These are phyloP conservation scores for Sandelia bainsii DNA, from an alignment of 2,797 vertebrate genomes.

Conservation along the genomic window DNA sequence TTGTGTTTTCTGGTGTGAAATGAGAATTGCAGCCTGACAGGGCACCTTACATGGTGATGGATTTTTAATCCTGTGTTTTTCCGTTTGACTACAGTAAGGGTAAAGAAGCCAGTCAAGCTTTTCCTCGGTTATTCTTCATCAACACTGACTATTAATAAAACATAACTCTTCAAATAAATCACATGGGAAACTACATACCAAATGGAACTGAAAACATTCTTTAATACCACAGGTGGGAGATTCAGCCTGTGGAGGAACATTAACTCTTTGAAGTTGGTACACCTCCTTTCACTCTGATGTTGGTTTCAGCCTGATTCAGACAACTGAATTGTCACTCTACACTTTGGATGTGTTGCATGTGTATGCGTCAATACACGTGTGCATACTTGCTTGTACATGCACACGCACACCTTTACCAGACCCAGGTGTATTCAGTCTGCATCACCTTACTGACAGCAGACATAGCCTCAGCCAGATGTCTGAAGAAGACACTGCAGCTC, in stretches of 20 bases:
- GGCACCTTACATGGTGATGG: constrained; percentile 31
- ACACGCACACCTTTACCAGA: constrained; percentile 28
- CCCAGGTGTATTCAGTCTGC: constrained; percentile 43
- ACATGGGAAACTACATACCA: constrained; percentile 61
- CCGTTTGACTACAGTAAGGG: constrained; percentile 22
- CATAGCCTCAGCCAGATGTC: constrained; percentile 71
- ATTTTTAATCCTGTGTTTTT: constrained; percentile 30
- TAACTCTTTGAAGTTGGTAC: constrained; percentile 46
- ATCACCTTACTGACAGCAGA: constrained; percentile 60
- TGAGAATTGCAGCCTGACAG: constrained; percentile 30
- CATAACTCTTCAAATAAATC: constrained; percentile 55
- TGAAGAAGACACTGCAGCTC: constrained; percentile 62
- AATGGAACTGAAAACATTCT: constrained; percentile 67
- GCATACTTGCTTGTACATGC: constrained; percentile 24
- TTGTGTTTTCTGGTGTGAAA: constrained; percentile 14
- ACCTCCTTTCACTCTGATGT: constrained; percentile 9
- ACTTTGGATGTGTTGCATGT: constrained; percentile 9
- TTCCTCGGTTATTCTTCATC: constrained; percentile 25
- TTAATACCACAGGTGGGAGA: constrained; percentile 63
- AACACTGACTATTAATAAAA: constrained; percentile 53
- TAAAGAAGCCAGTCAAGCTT: constrained; percentile 14
- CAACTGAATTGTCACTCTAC: constrained; percentile 41
- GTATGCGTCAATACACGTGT: constrained; percentile 18
- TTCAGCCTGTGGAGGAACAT: constrained; percentile 54
- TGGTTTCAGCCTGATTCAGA: constrained; percentile 34